Percentiles rank a stretch among this genome's conserved stretches.
Evolutionary conservation across 2,113 vertebrate genomes (phyloP).

Genomic region (Callipepla californica): DNA sequence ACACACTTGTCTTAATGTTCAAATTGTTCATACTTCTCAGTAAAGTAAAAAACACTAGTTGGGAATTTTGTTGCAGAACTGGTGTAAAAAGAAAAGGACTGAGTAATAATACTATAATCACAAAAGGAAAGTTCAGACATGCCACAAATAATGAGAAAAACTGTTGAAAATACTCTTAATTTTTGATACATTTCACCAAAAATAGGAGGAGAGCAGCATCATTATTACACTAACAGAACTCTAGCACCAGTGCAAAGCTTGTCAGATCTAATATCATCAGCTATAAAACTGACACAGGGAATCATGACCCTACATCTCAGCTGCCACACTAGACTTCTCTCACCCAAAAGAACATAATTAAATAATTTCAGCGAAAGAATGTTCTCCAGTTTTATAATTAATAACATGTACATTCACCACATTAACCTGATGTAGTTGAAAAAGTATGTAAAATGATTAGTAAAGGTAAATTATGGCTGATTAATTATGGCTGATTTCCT

Average conservation of each 20-base stretch:
- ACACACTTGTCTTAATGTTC: background rate
- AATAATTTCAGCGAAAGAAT: conserved; percentile 66
- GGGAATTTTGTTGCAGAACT: background rate
- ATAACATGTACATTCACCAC: conserved; percentile 30
- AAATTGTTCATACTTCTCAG: background rate
- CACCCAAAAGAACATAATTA: conserved; percentile 62
- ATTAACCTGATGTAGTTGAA: background rate
- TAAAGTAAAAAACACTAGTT: background rate
- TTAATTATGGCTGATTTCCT: background rate
- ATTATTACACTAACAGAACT: conserved; percentile 15
- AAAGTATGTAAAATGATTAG: conserved; percentile 40
- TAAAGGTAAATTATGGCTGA: conserved; percentile 35
- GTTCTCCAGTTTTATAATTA: conserved; percentile 71
- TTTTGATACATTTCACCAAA: conserved; percentile 24
- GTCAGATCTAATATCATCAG: conserved; percentile 64
- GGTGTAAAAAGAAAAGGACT: background rate
- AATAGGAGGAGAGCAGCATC: background rate
- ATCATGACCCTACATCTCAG: conserved; percentile 60
- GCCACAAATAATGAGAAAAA: conserved; percentile 11
- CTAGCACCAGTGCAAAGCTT: conserved; percentile 46
- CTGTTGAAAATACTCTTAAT: background rate
- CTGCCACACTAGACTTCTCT: conserved; percentile 45
- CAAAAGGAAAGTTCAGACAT: background rate
- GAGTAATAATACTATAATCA: background rate
- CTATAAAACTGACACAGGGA: conserved; percentile 44